phyloP scores from a whole-genome alignment of 2,113 vertebrate species.

The Saccopteryx leptura region DNA sequence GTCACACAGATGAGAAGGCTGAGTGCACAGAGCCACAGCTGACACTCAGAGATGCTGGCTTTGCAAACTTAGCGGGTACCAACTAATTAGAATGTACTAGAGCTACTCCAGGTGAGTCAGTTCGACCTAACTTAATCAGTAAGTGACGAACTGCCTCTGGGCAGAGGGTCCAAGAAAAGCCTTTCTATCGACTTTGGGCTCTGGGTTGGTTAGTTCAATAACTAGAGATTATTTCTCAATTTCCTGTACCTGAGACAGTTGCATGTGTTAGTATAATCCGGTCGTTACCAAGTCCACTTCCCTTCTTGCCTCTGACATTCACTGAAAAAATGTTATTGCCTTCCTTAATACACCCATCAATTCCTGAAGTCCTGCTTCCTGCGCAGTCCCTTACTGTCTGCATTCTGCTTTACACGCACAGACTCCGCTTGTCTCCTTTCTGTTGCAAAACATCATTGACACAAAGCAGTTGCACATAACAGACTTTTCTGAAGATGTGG shows the following conservation, averaged over 20 bases:
- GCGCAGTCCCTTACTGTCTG: neutral
- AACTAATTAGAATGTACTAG: conserved; percentile 42
- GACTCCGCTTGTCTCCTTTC: conserved; percentile 54
- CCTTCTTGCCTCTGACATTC: neutral
- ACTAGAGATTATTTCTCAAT: neutral
- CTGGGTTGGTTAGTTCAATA: neutral
- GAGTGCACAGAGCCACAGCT: neutral
- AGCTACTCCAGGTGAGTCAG: conserved; percentile 26
- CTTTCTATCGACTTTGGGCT: neutral
- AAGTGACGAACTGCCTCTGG: neutral
- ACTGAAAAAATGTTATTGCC: neutral
- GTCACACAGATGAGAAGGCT: neutral
- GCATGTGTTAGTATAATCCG: neutral
- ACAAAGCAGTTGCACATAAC: conserved; percentile 65
- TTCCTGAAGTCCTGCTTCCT: neutral
- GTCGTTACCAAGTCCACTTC: neutral
- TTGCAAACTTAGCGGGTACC: neutral
- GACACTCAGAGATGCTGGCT: neutral
- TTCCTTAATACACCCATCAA: neutral
- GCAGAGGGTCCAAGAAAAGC: conserved; percentile 26
- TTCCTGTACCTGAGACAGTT: neutral
- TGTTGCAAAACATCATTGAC: conserved; percentile 2
- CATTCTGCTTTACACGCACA: neutral
- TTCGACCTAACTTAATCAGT: neutral
- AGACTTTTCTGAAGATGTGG: conserved; percentile 51